Base-by-base conservation (phyloP, 2,888 invertebrate species). In the Xylocampa areola region DNA sequence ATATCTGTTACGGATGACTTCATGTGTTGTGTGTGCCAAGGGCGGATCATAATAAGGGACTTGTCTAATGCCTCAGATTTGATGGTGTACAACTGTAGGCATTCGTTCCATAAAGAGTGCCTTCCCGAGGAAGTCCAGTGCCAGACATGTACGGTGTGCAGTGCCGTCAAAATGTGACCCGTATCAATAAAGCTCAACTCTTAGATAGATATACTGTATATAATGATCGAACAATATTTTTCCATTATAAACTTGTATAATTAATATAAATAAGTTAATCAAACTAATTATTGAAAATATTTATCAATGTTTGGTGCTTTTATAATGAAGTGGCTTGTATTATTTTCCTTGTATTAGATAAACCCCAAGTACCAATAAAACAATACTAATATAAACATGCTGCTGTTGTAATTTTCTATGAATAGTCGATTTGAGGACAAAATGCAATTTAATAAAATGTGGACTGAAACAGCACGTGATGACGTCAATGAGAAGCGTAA, bases 51-150 rank as follows among this genome's bases (percentile, higher is more conserved):
- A 62, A 95, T 96, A 43, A 96, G 95, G 91, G 97, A 97, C 90
- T 90, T 95, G 21, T 94, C 95, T 0, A 95, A 95, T 54, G 95
- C 96, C 21, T 96, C 95, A 66, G 96, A 97, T 85, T 90, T 98
- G 54, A 94, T 97, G 71, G 95, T 97, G 51, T 99, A 98, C 85
- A 97, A 97, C 84, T 99, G 98, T 85, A 96, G 96, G 68, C 98
- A 99, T 90, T 95, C 96, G 6, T 98, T 98, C 88, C 98, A 98
- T 85, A 96, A 96, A 84, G 96, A 96, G 58, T 98, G 98, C 86
- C 90, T 98, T 68, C 96, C 96, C 0, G 94, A 87, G 4, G 88
- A 88, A 25, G 81, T 79, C 10, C 79, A 83, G 53, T 84, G 84
- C 66, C 80, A 84, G 48, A 80, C 75, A 63, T 94, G 94, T 74